A percentile compares a stretch with the other conserved stretches of the same genome.
phyloP scores from a whole-genome alignment of 2,113 vertebrate species.

The Poeciliopsis occidentalis region DNA sequence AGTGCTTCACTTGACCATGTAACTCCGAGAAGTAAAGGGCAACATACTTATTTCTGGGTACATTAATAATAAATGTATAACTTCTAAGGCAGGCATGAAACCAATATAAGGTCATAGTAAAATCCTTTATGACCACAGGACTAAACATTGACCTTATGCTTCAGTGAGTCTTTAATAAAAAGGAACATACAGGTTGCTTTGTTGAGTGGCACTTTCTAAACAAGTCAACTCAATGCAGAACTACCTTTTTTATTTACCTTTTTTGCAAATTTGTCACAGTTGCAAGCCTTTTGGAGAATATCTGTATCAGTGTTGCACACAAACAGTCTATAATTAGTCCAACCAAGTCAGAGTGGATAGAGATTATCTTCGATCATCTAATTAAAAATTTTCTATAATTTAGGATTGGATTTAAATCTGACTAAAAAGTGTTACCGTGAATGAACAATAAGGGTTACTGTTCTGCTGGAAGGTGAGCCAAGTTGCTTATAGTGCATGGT shows the following conservation, averaged over 20 bases:
- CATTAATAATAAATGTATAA: neutral
- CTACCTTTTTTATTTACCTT: no score
- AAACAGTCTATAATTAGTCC: neutral
- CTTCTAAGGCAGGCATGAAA: neutral
- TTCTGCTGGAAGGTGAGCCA: neutral
- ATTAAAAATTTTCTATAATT: no score
- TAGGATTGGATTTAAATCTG: no score
- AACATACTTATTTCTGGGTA: neutral
- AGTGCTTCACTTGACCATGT: neutral
- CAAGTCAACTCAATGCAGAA: no score
- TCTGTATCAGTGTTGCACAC: neutral
- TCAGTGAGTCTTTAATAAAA: neutral
- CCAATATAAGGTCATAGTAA: neutral
- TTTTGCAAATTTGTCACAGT: neutral
- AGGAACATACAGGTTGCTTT: neutral
- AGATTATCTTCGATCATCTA: neutral
- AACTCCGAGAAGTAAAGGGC: neutral
- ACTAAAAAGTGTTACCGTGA: neutral
- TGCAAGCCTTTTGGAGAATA: neutral
- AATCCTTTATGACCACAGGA: neutral
- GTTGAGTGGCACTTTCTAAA: neutral
- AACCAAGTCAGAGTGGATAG: no score
- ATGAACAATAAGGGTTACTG: neutral
- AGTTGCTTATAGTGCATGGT: neutral
- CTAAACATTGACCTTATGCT: neutral